Evolutionary conservation across 2,888 invertebrate species (phyloP).

Genomic region (Parnassius orleans): DNA sequence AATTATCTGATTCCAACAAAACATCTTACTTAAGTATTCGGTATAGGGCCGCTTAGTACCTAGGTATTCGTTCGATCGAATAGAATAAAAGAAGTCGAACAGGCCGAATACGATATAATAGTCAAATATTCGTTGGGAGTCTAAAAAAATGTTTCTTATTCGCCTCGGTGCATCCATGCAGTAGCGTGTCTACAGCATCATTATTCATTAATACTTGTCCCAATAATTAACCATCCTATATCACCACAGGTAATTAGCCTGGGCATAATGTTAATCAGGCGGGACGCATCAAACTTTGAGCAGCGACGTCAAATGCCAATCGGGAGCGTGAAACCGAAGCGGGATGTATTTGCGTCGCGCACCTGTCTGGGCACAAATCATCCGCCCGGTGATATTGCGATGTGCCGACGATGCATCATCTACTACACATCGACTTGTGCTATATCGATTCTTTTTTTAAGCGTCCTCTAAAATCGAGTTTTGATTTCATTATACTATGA

Average conservation of each 20-base stretch:
- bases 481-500: background rate
- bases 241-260: slow-evolving; percentile 6
- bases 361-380: slow-evolving; percentile 72
- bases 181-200: background rate
- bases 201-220: background rate
- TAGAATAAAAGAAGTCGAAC: too few species aligned
- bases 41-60: too few species aligned
- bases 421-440: slow-evolving; percentile 33
- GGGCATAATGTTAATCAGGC: slow-evolving; percentile 2
- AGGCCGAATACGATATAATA: too few species aligned
- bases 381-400: slow-evolving; percentile 38
- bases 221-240: background rate
- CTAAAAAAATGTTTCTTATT: too few species aligned
- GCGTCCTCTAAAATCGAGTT: background rate
- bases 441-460: slow-evolving; percentile 1
- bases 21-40: too few species aligned
- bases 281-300: slow-evolving; percentile 52
- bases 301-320: slow-evolving; percentile 65
- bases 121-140: too few species aligned
- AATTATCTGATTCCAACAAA: too few species aligned
- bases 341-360: slow-evolving; percentile 65
- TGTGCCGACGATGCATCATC: slow-evolving; percentile 53
- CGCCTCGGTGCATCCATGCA: too few species aligned
- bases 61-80: too few species aligned
- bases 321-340: slow-evolving; percentile 70